Evolutionary conservation across 2,888 invertebrate species (phyloP).

Genomic region (Chymomyza procnemis): DNA sequence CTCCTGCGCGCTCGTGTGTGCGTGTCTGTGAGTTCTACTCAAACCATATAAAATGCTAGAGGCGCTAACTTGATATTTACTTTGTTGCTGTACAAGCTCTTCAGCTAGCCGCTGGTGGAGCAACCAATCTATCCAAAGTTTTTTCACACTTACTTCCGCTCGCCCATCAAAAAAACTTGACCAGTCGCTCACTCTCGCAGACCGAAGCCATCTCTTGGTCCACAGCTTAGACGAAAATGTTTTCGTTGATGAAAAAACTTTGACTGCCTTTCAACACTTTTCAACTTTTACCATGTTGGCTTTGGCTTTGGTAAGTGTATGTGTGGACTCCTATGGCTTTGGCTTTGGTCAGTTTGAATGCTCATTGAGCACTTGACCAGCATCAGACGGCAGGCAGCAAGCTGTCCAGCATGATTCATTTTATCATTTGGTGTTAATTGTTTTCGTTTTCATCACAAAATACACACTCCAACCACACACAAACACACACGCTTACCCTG

Average conservation of each 20-base stretch:
- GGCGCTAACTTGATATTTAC: slow-evolving; percentile 71
- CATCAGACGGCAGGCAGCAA: too few relatives aligned
- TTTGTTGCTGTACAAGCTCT: slow-evolving; percentile 56
- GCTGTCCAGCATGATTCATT: slow-evolving; percentile 49
- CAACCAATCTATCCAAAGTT: slow-evolving; percentile 40
- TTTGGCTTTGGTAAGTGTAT: not conserved
- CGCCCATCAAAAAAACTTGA: not conserved
- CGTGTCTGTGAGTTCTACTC: slow-evolving; percentile 13
- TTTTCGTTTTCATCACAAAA: slow-evolving; percentile 67
- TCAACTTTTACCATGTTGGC: slow-evolving; percentile 47
- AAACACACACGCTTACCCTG: not conserved
- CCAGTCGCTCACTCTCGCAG: slow-evolving; percentile 29
- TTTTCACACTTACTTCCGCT: slow-evolving; percentile 55
- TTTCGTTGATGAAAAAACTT: slow-evolving; percentile 73
- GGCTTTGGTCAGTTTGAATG: not conserved
- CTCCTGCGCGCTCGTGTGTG: slow-evolving; percentile 19
- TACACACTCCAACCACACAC: slow-evolving; percentile 20
- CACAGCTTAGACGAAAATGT: slow-evolving; percentile 60
- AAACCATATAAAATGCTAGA: slow-evolving; percentile 52
- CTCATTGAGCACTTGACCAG: slow-evolving; percentile 18
- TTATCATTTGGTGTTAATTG: slow-evolving; percentile 70
- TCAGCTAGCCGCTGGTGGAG: not conserved
- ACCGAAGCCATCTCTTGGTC: slow-evolving; percentile 50
- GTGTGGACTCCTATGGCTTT: not conserved
- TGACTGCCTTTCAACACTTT: slow-evolving; percentile 68